Percentiles rank a stretch among this genome's conserved stretches.
Evolutionary conservation across 2,888 invertebrate species (phyloP).

Genomic region (Himalopsyche anomala): DNA sequence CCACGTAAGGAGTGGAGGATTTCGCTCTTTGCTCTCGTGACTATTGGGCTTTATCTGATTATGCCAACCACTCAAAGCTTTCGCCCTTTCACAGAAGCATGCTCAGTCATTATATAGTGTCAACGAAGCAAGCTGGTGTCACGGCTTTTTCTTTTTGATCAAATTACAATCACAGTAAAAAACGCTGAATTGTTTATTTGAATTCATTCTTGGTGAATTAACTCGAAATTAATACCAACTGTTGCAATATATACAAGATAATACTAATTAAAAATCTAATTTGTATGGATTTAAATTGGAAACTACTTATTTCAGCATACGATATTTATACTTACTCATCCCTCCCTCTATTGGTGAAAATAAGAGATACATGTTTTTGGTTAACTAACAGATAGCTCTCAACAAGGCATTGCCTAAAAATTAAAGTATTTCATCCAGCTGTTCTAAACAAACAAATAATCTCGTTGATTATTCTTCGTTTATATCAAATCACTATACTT

Average conservation of each 20-base stretch:
- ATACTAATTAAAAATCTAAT: too few species aligned
- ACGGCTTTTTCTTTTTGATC: conserved; percentile 21
- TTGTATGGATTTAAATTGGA: too few species aligned
- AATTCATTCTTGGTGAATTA: background rate
- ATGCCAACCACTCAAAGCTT: conserved; percentile 34
- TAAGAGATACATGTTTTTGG: too few species aligned
- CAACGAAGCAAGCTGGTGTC: conserved; percentile 30
- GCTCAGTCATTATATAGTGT: conserved; percentile 34
- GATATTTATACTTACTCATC: too few species aligned
- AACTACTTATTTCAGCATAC: too few species aligned
- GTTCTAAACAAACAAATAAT: too few species aligned
- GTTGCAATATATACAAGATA: background rate
- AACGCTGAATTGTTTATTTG: background rate
- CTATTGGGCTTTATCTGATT: conserved; percentile 30
- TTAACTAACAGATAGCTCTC: too few species aligned
- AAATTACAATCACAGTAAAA: conserved; percentile 26
- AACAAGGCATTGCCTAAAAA: too few species aligned
- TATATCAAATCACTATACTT: too few species aligned
- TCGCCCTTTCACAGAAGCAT: conserved; percentile 30
- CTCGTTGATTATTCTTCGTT: too few species aligned
- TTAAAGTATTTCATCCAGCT: too few species aligned
- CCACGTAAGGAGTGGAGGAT: conserved; percentile 31
- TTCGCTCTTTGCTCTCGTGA: conserved; percentile 31
- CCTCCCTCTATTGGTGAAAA: too few species aligned
- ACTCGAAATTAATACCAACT: background rate